These are phyloP conservation scores for Mastigias papua DNA, from an alignment of 30 jellyfish, hydroid and myxozoan genomes.

Conservation along the genomic window DNA sequence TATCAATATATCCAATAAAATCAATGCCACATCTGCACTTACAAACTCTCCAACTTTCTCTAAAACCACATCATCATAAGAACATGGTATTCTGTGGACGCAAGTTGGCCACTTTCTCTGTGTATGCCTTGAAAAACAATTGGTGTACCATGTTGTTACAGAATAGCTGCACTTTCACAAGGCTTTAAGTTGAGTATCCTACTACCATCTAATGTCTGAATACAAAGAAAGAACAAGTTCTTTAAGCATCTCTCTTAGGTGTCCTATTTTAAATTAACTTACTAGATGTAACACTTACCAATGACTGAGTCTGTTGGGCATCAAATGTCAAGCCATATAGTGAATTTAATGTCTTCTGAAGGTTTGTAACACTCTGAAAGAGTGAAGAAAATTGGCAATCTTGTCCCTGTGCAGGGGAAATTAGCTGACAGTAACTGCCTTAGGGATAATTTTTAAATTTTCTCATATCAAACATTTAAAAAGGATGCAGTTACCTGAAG, in stretches of 20 bases:
- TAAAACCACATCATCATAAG: neutral
- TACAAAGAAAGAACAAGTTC: neutral
- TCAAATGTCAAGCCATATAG: slow-evolving; percentile 29
- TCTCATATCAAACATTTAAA: neutral
- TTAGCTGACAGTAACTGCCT: no score
- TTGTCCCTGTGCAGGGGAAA: no score
- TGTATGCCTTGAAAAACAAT: slow-evolving; percentile 6
- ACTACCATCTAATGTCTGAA: no score
- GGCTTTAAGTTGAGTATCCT: no score
- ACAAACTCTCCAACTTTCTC: no score
- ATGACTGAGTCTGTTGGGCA: slow-evolving; percentile 10
- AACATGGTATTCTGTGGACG: slow-evolving; percentile 31
- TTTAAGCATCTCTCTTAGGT: neutral
- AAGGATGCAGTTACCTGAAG: slow-evolving; percentile 16
- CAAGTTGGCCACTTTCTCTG: neutral
- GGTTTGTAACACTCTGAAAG: slow-evolving; percentile 48
- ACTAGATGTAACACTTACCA: slow-evolving; percentile 16
- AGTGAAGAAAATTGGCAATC: neutral
- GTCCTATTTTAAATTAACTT: neutral
- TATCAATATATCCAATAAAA: no score
- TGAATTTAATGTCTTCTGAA: slow-evolving; percentile 20
- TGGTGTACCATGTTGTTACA: neutral
- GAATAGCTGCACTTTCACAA: neutral
- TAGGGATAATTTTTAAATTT: neutral
- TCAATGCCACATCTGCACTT: no score